A percentile compares a stretch with the other conserved stretches of the same genome.
These are phyloP conservation scores for Pristionchus japonicus DNA, from an alignment of 2,888 invertebrate species.

Conservation along the genomic window DNA sequence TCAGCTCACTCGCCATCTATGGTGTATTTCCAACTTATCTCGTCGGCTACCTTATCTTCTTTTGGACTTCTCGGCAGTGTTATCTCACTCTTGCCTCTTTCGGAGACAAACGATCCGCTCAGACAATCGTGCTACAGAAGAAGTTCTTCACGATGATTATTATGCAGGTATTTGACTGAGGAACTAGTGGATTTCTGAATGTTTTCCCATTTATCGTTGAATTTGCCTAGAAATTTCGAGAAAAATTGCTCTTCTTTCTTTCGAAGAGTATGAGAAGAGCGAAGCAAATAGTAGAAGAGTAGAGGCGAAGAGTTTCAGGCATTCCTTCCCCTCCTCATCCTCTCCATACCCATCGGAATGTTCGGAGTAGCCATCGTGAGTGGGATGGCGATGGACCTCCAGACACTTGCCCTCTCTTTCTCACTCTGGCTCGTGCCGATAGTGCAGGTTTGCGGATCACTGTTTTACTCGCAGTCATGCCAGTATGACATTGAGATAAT, in stretches of 20 bases:
- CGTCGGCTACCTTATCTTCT: slow-evolving; percentile 11
- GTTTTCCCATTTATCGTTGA: too few relatives aligned
- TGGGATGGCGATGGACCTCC: not conserved
- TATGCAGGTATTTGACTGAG: not conserved
- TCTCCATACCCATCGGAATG: not conserved
- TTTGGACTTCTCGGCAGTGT: not conserved
- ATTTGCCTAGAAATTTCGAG: too few relatives aligned
- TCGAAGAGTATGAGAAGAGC: too few relatives aligned
- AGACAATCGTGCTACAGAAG: not conserved
- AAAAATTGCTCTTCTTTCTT: too few relatives aligned
- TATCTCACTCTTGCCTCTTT: not conserved
- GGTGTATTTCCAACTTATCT: not conserved
- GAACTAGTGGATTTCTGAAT: too few relatives aligned
- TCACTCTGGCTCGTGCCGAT: slow-evolving; percentile 19
- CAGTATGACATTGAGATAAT: too few relatives aligned
- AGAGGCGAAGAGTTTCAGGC: not conserved
- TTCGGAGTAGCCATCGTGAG: not conserved
- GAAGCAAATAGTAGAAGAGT: too few relatives aligned
- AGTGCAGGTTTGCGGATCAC: slow-evolving; percentile 6
- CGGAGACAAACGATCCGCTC: not conserved
- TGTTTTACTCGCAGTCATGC: too few relatives aligned
- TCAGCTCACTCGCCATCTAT: not conserved
- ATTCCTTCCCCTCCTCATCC: not conserved
- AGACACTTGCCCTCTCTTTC: not conserved
- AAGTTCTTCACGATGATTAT: slow-evolving; percentile 2